Evolutionary conservation across 2,113 vertebrate genomes (phyloP).

Genomic region (Oryzias javanicus): DNA sequence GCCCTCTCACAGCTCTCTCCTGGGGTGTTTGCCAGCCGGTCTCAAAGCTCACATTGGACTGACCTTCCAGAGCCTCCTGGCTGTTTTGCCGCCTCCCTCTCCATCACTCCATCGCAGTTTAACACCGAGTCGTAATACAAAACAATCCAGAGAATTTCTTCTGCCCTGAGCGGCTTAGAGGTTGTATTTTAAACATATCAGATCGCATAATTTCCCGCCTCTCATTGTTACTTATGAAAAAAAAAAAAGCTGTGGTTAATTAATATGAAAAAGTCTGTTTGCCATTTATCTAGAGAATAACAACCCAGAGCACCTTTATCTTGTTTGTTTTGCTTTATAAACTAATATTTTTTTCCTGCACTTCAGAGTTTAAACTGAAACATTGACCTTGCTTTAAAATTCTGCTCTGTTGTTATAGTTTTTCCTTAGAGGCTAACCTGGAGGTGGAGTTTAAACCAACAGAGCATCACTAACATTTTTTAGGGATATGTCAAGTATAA

Average conservation of each 20-base stretch:
- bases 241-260: conserved; percentile 61
- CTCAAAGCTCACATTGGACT: conserved; percentile 49
- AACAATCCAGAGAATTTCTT: conserved; percentile 37
- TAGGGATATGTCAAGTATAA: no score
- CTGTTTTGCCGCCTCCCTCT: conserved; percentile 23
- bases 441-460: no score
- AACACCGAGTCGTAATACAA: conserved; percentile 50
- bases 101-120: conserved; percentile 55
- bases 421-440: background rate
- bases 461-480: no score
- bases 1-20: conserved; percentile 29
- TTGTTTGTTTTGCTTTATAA: conserved; percentile 45
- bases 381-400: conserved; percentile 54
- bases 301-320: conserved; percentile 18
- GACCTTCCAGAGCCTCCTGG: conserved; percentile 51
- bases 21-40: conserved; percentile 43
- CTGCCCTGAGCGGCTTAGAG: conserved; percentile 43
- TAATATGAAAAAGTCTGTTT: conserved; percentile 55
- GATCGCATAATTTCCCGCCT: conserved; percentile 44
- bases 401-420: conserved; percentile 24
- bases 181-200: conserved; percentile 61
- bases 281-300: conserved; percentile 24
- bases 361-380: conserved; percentile 27
- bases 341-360: conserved; percentile 38
- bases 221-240: conserved; percentile 46